Evolutionary conservation across 2,797 vertebrate species (phyloP).

Genomic region (Agapornis canus): DNA sequence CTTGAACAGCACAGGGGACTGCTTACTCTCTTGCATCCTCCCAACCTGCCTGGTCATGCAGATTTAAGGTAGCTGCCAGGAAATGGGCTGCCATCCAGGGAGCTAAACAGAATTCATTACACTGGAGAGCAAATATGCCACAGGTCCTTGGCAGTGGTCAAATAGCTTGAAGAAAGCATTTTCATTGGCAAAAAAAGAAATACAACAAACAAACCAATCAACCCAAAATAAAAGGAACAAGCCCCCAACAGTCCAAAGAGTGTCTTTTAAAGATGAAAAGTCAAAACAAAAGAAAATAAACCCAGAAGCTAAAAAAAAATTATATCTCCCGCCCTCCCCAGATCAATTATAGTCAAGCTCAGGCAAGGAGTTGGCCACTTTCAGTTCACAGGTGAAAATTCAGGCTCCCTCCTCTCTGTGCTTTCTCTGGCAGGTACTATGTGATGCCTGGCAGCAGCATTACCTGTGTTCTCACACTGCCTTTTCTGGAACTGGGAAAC

Average conservation of each 20-base stretch:
- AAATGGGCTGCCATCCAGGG: not conserved
- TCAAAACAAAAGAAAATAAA: not conserved
- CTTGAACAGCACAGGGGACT: not conserved
- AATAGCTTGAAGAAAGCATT: not conserved
- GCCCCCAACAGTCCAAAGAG: not conserved
- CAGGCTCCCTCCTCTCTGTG: not conserved
- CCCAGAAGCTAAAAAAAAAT: not conserved
- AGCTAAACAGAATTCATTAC: not conserved
- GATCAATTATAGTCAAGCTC: not conserved
- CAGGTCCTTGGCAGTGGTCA: not conserved
- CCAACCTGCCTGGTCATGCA: not conserved
- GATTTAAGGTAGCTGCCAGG: not conserved
- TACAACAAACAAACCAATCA: not conserved
- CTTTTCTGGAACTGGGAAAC: not conserved
- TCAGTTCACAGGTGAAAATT: not conserved
- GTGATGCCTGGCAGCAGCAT: not conserved
- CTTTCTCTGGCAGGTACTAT: rapidly evolving
- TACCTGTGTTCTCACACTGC: not conserved
- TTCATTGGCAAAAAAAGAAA: not conserved
- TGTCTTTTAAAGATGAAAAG: not conserved
- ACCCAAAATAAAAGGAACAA: not conserved
- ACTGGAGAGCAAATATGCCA: not conserved
- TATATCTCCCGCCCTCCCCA: not conserved
- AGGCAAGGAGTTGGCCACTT: not conserved
- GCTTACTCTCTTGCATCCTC: not conserved